phyloP scores from a whole-genome alignment of 2,888 invertebrate species.

The Lasioglossum morio region DNA sequence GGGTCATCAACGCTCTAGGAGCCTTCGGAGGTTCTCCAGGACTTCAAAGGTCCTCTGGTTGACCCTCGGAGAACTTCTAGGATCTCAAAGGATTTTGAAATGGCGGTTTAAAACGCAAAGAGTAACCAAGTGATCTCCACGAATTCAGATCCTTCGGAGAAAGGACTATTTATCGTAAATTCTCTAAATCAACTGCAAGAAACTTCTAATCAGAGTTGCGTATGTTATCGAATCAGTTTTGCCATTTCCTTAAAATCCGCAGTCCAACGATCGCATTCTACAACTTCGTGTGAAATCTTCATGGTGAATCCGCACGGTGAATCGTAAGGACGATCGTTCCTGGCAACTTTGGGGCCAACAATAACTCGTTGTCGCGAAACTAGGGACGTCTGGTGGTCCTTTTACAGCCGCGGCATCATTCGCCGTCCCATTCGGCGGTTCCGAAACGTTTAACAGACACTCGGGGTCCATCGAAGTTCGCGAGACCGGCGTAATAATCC shows the following conservation, averaged over 20 bases:
- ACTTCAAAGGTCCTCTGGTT: neutral
- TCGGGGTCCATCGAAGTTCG: neutral
- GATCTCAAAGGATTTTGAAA: neutral
- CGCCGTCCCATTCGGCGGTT: neutral
- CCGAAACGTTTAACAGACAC: conserved; percentile 3
- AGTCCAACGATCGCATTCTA: neutral
- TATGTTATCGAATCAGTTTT: neutral
- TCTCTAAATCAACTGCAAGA: neutral
- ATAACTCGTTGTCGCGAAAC: neutral
- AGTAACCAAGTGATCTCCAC: neutral
- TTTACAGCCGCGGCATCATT: neutral
- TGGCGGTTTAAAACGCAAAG: neutral
- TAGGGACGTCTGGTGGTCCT: neutral
- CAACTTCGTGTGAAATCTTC: neutral
- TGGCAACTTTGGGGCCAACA: neutral
- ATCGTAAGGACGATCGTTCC: neutral
- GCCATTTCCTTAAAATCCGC: neutral
- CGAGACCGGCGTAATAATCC: neutral
- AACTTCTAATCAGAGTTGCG: neutral
- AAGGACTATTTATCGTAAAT: neutral
- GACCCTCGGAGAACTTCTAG: neutral
- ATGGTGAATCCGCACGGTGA: neutral
- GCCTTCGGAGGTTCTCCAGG: neutral
- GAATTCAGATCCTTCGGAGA: neutral
- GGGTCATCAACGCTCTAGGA: neutral